Evolutionary conservation across 2,797 vertebrate genomes (phyloP).

Genomic region (Myotis findleyi): DNA sequence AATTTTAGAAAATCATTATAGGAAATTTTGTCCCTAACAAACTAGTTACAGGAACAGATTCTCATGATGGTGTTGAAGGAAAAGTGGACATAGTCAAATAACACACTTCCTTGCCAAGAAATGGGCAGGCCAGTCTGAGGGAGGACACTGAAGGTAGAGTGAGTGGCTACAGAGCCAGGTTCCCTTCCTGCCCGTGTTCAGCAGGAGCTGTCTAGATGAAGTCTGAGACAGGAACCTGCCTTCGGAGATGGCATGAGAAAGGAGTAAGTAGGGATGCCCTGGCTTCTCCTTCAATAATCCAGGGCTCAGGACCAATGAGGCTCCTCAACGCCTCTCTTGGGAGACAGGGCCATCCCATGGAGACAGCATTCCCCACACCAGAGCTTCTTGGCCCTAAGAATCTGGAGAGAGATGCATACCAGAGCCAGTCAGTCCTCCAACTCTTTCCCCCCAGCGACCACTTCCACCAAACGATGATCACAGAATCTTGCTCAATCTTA

Average conservation of each 20-base stretch:
- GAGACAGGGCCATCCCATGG: neutral
- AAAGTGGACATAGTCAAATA: neutral
- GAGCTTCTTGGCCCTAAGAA: neutral
- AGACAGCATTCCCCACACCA: neutral
- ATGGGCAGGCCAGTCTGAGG: neutral
- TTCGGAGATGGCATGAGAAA: neutral
- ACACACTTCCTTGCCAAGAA: neutral
- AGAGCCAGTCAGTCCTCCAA: neutral
- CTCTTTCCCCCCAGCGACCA: neutral
- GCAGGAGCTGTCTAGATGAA: neutral
- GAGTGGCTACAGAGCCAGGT: neutral
- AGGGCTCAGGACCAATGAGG: neutral
- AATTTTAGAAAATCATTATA: conserved; percentile 70
- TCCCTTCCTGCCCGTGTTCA: neutral
- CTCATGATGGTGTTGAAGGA: conserved; percentile 71
- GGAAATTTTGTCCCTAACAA: conserved; percentile 72
- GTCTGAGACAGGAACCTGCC: rapidly evolving
- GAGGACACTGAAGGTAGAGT: neutral
- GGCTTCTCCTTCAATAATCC: neutral
- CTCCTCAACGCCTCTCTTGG: neutral
- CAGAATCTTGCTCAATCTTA: neutral
- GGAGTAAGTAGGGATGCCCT: neutral
- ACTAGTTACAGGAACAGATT: conserved; percentile 57
- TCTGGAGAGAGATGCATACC: neutral
- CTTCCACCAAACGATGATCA: neutral